phyloP scores from a whole-genome alignment of 2,797 vertebrate genomes.

The Girardinus metallicus region DNA sequence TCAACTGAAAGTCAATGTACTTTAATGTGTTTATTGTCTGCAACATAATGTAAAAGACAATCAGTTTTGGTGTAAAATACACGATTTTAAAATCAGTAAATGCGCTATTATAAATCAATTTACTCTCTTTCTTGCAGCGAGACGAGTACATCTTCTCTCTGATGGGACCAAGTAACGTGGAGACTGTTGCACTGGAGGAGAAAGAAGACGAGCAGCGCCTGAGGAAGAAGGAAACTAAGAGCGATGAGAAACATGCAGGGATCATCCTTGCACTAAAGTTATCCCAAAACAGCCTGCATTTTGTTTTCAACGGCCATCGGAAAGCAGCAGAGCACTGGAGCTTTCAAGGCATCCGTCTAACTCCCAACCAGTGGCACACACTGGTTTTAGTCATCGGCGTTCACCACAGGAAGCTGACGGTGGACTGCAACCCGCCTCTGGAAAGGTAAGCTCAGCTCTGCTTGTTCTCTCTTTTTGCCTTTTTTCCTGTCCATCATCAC shows the following conservation, averaged over 20 bases:
- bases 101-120: not conserved
- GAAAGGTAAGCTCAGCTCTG: slow-evolving; percentile 83
- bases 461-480: slow-evolving; percentile 6
- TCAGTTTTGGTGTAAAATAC: not conserved
- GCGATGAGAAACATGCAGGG: slow-evolving; percentile 17
- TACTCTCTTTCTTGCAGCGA: slow-evolving; percentile 75
- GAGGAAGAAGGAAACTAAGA: slow-evolving; percentile 13
- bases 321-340: slow-evolving; percentile 79
- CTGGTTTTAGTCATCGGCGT: slow-evolving; percentile 82
- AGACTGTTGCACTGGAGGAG: slow-evolving; percentile 17
- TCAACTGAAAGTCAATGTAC: no score
- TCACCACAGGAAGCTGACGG: slow-evolving; percentile 82
- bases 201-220: slow-evolving; percentile 12
- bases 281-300: slow-evolving; percentile 81
- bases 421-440: slow-evolving; percentile 85
- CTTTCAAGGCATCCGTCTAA: slow-evolving; percentile 80
- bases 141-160: slow-evolving; percentile 90
- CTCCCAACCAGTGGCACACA: slow-evolving; percentile 89
- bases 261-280: slow-evolving; percentile 87
- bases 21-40: no score
- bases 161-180: slow-evolving; percentile 73
- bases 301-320: slow-evolving; percentile 82
- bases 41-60: not conserved
- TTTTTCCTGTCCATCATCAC: slow-evolving; percentile 14
- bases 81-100: not conserved